These are phyloP conservation scores for Homarus gammarus DNA, from an alignment of 2,888 invertebrate genomes.

Conservation along the genomic window DNA sequence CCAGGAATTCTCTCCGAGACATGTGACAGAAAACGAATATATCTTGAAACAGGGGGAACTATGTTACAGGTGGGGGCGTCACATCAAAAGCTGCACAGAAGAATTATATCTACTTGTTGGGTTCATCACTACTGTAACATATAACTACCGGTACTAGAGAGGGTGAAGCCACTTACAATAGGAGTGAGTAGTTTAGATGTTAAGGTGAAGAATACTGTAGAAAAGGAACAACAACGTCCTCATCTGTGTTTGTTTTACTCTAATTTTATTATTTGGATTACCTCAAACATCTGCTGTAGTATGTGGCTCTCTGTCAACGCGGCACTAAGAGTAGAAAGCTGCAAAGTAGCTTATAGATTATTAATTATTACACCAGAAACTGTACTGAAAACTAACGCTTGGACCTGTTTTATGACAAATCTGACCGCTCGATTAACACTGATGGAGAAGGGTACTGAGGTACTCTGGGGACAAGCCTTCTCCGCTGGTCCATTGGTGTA, in stretches of 20 bases:
- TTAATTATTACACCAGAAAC: not conserved
- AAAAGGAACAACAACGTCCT: conserved; percentile 65
- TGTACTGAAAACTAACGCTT: not conserved
- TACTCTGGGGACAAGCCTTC: conserved; percentile 15
- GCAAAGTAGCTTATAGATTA: not conserved
- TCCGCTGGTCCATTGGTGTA: conserved; percentile 22
- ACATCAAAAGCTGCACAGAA: conserved; percentile 56
- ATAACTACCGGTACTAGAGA: conserved; percentile 55
- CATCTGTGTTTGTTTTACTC: conserved; percentile 52
- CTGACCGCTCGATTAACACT: not conserved
- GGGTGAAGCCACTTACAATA: conserved; percentile 61
- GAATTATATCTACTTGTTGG: conserved; percentile 51
- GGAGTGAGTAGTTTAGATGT: conserved; percentile 39
- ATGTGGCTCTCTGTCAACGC: conserved; percentile 11
- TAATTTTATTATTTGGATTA: conserved; percentile 23
- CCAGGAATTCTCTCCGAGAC: not conserved
- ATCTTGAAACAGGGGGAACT: conserved; percentile 31
- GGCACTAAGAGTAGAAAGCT: conserved; percentile 4
- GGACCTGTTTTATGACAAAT: not conserved
- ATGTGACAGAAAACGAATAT: conserved; percentile 45
- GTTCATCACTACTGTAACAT: conserved; percentile 52
- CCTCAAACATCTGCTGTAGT: conserved; percentile 2
- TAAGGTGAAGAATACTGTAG: conserved; percentile 42
- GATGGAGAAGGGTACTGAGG: not conserved
- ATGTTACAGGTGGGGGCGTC: conserved; percentile 28